These are phyloP conservation scores for Caenorhabditis wallacei DNA, from an alignment of 2,888 invertebrate species.

Conservation along the genomic window DNA sequence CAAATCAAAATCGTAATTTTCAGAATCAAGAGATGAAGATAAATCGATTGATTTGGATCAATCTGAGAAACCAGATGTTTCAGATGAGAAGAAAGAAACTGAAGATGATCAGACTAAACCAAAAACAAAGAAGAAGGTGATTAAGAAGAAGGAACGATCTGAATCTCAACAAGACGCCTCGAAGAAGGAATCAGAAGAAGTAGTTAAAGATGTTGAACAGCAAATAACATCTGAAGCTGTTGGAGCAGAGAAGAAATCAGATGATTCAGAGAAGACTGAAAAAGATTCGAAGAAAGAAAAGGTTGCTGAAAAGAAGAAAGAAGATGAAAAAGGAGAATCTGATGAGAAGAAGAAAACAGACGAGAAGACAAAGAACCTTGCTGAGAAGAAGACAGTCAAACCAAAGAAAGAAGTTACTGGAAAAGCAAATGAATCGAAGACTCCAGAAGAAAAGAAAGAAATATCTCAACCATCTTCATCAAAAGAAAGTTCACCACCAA, in stretches of 20 bases:
- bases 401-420: constrained; percentile 18
- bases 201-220: background rate
- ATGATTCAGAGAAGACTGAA: constrained; percentile 14
- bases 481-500: constrained; percentile 46
- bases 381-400: constrained; percentile 26
- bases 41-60: constrained; percentile 40
- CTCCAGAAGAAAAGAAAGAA: constrained; percentile 37
- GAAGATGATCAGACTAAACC: constrained; percentile 38
- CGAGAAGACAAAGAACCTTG: constrained; percentile 19
- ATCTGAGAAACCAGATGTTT: background rate
- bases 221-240: constrained; percentile 23
- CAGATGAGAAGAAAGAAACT: constrained; percentile 37
- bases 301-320: background rate
- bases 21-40: constrained; percentile 51
- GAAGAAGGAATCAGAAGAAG: constrained; percentile 13
- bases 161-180: constrained; percentile 17
- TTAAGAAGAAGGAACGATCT: constrained; percentile 52
- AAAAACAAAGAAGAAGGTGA: constrained; percentile 48
- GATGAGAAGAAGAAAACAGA: constrained; percentile 43
- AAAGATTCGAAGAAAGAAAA: background rate
- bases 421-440: constrained; percentile 4
- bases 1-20: background rate
- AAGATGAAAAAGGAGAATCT: constrained; percentile 2
- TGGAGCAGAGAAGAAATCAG: constrained; percentile 29
- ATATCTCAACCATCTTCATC: constrained; percentile 29